phyloP scores from a whole-genome alignment of 2,797 vertebrate species.

The Peromyscus nudipes region DNA sequence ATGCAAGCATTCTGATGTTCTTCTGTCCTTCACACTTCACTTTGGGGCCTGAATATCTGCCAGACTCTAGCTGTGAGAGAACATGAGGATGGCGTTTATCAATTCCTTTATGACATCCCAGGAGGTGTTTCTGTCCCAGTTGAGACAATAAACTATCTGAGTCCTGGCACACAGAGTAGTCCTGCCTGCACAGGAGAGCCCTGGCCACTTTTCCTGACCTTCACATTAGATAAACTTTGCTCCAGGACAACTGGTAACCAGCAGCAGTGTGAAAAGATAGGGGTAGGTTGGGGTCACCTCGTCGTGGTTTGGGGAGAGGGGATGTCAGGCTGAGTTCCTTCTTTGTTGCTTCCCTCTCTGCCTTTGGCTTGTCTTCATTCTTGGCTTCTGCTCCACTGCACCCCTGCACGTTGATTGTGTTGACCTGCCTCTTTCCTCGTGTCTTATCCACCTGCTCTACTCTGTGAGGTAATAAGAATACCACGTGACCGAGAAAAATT shows the following conservation, averaged over 20 bases:
- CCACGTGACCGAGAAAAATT: background rate
- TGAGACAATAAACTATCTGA: background rate
- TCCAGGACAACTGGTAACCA: background rate
- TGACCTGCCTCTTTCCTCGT: background rate
- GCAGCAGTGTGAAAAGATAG: background rate
- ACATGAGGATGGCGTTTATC: background rate
- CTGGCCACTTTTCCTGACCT: background rate
- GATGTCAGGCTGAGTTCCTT: background rate
- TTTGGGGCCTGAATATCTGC: background rate
- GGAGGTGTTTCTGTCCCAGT: background rate
- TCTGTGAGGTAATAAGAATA: background rate
- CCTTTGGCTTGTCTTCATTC: background rate
- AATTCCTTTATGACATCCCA: conserved; percentile 1
- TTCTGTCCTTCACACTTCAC: background rate
- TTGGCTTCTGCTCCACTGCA: background rate
- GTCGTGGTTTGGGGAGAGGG: background rate
- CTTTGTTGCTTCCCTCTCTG: background rate
- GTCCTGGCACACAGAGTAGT: background rate
- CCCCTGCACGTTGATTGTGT: background rate
- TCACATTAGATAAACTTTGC: background rate
- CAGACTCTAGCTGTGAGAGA: background rate
- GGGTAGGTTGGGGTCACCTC: background rate
- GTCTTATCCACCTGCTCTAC: background rate
- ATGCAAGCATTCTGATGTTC: background rate
- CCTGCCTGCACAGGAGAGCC: background rate